Percentiles rank a stretch among this genome's conserved stretches.
Evolutionary conservation across 2,113 vertebrate species (phyloP).

Genomic region (Cinclus cinclus): DNA sequence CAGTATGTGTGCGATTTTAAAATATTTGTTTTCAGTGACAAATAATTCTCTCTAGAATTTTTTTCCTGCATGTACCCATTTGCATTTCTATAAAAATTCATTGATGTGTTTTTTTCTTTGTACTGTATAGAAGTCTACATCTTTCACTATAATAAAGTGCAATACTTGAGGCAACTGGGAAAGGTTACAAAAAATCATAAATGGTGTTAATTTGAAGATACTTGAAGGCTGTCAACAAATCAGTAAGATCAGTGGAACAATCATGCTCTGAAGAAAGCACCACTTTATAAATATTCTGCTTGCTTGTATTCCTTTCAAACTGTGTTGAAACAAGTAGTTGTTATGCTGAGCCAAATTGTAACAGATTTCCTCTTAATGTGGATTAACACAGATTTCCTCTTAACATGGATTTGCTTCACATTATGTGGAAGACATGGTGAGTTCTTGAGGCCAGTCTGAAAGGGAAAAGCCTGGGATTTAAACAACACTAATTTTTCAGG

Average conservation of each 20-base stretch:
- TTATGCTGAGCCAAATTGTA: neutral
- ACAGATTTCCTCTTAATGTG: neutral
- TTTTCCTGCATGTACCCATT: neutral
- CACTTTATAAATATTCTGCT: neutral
- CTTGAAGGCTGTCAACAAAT: neutral
- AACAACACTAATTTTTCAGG: neutral
- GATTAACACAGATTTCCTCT: neutral
- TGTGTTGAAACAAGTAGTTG: neutral
- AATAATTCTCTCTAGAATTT: neutral
- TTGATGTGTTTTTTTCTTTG: neutral
- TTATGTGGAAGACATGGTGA: neutral
- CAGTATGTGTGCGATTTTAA: neutral
- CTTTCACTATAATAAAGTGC: neutral
- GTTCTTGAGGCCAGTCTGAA: neutral
- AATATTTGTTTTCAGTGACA: neutral
- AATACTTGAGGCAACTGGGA: neutral
- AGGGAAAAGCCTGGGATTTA: neutral
- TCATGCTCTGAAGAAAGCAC: neutral
- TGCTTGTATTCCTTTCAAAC: neutral
- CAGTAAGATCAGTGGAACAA: neutral
- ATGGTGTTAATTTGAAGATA: neutral
- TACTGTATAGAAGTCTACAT: neutral
- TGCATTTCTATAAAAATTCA: neutral
- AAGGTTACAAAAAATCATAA: neutral
- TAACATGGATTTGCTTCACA: neutral